Base-by-base conservation (phyloP, 2,888 invertebrate species). In the Andrena minutula region DNA sequence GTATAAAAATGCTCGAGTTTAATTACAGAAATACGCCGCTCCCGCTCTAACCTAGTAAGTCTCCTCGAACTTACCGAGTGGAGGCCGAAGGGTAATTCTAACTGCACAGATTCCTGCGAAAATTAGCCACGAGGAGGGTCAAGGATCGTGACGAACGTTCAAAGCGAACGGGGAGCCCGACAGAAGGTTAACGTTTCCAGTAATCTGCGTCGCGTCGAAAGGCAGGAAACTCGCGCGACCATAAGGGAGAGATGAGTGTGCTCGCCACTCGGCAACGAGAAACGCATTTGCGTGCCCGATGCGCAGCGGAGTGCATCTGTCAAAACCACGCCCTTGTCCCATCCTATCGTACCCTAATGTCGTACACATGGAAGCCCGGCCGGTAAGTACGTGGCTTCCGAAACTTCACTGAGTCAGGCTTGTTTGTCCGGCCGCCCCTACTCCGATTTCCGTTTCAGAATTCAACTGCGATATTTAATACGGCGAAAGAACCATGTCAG, bases 281-380 rank as follows among this genome's bases (percentile, higher is more conserved):
- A 61, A 74, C 64, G 70, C 75, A 83, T 81, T 80, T 79, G 77
- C 71, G 75, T 81, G 72, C 70, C 75, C 53, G 84, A 74, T 79
- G 73, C 79, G 74, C 82, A 75, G 28, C 71, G 60, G 78, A 74
- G 72, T 82, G 82, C 87, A 90, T 89, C 88, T 89, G 89, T 89
- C 89, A 89, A 90, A 89, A 89, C 90, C 89, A 89, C 89, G 89
- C 89, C 89, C 89, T 90, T 86, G 65, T 79, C 79, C 82, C 71
- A 66, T 82, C 77, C 79, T 81, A 75, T 68, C 41, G 70, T 51
- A 51, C 41, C 82, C 75, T 78, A 53, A 79, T 60, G 41, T 56
- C n/a, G n/a, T 47, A 47, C 26, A 35, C 47, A 12, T 16, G 51
- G 47, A 26, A 51, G n/a, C 8, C n/a, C 66, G 32, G 35, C n/a